Evolutionary conservation across 2,797 vertebrate species (phyloP).

Genomic region (Phataginus tetradactyla): DNA sequence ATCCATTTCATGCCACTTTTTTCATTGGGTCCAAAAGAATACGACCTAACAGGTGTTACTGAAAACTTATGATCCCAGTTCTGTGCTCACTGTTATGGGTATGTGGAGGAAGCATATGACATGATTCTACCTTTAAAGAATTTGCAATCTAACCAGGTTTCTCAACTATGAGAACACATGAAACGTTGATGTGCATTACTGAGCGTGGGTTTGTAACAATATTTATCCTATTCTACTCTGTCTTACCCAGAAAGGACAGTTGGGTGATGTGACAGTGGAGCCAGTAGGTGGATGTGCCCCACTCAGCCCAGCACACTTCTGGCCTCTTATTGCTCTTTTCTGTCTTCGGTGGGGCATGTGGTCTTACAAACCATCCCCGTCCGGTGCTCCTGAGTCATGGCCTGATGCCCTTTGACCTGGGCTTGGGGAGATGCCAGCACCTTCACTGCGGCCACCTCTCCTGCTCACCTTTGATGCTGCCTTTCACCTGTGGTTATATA

Average conservation of each 20-base stretch:
- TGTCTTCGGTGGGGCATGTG: not conserved
- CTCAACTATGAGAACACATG: not conserved
- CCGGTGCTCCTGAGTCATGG: not conserved
- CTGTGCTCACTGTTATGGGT: not conserved
- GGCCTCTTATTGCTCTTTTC: not conserved
- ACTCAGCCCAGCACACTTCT: too few species aligned
- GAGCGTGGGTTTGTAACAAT: not conserved
- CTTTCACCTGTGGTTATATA: not conserved
- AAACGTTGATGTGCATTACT: not conserved
- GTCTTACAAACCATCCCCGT: not conserved
- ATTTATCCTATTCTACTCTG: not conserved
- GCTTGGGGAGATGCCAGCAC: not conserved
- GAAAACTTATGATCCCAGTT: slow-evolving; percentile 15
- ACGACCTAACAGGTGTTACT: not conserved
- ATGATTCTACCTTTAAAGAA: slow-evolving; percentile 8
- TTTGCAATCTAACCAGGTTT: not conserved
- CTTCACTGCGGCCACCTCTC: not conserved
- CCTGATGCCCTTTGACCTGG: not conserved
- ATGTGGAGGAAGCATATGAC: not conserved
- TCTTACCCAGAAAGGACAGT: not conserved
- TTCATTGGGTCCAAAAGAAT: not conserved
- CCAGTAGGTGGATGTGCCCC: not conserved
- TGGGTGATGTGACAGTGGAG: not conserved
- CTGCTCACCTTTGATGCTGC: not conserved
- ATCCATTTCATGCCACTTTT: not conserved